phyloP scores from a whole-genome alignment of 2,888 invertebrate species.

The Diarsia rubi region DNA sequence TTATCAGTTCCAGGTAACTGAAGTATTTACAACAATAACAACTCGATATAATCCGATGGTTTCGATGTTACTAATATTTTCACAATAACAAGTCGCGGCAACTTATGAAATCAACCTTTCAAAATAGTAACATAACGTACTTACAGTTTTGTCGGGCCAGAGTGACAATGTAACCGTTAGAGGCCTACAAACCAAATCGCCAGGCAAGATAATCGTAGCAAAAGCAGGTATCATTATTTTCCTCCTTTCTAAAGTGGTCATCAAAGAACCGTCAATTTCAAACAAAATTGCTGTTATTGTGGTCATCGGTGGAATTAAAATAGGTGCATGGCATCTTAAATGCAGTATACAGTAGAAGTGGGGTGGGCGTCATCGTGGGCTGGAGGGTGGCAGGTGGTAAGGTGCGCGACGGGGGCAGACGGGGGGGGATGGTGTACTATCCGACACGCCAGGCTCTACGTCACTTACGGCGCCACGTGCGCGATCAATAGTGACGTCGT shows the following conservation, averaged over 20 bases:
- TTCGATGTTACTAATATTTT: conserved; percentile 45
- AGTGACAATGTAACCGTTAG: conserved; percentile 17
- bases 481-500: conserved; percentile 90
- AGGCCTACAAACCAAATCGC: conserved; percentile 16
- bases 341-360: conserved; percentile 73
- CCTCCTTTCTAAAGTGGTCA: conserved; percentile 37
- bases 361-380: conserved; percentile 55
- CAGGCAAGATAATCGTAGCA: conserved; percentile 14
- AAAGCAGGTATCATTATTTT: conserved; percentile 28
- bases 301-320: conserved; percentile 52
- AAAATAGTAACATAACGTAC: conserved; percentile 11
- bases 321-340: conserved; percentile 63
- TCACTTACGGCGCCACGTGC: conserved; percentile 90
- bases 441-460: conserved; percentile 84
- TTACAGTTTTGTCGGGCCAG: conserved; percentile 3
- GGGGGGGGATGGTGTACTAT: conserved; percentile 79
- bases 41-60: conserved; percentile 41
- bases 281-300: conserved; percentile 37
- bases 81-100: conserved; percentile 24
- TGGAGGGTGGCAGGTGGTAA: conserved; percentile 54
- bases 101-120: conserved; percentile 21
- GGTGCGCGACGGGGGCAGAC: conserved; percentile 66
- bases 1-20: conserved; percentile 73
- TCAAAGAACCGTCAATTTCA: conserved; percentile 33
- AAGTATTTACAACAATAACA: conserved; percentile 54